Conservation (phyloP, 2,113 vertebrate species). For the Rhinolophus sinicus region DNA sequence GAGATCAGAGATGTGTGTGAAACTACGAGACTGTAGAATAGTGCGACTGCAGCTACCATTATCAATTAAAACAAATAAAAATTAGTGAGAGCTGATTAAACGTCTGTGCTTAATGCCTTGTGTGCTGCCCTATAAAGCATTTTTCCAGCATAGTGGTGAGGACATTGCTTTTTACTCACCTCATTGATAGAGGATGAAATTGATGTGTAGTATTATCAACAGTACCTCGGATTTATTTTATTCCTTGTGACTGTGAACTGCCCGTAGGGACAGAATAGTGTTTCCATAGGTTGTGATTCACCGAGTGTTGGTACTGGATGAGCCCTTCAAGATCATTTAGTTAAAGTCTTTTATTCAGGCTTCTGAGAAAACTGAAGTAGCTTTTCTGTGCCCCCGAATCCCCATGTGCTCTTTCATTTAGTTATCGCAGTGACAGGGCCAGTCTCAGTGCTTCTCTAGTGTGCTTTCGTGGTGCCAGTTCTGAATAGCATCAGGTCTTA, state of each 20-base stretch:
- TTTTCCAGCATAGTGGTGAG: too few species aligned
- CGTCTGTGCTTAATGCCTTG: background rate
- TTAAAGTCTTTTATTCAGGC: constrained; percentile 4
- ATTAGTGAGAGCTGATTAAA: background rate
- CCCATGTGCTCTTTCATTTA: background rate
- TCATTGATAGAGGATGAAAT: background rate
- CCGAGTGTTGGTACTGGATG: background rate
- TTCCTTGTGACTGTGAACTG: background rate
- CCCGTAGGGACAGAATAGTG: background rate
- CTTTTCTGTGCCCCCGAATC: background rate
- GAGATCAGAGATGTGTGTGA: background rate
- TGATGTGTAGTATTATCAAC: too few species aligned
- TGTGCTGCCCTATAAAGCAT: background rate
- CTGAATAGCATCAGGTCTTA: background rate
- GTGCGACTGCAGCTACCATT: too few species aligned
- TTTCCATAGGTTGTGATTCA: background rate
- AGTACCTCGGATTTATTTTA: background rate
- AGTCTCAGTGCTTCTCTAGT: background rate
- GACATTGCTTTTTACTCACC: background rate
- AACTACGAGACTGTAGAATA: background rate
- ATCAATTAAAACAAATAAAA: background rate
- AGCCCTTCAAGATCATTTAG: background rate
- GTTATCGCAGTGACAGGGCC: background rate
- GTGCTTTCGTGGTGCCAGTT: background rate
- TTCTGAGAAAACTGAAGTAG: background rate